A percentile compares a stretch with the other conserved stretches of the same genome.
Evolutionary conservation across 2,888 invertebrate genomes (phyloP).

Genomic region (Cosmorhoe ocellata): DNA sequence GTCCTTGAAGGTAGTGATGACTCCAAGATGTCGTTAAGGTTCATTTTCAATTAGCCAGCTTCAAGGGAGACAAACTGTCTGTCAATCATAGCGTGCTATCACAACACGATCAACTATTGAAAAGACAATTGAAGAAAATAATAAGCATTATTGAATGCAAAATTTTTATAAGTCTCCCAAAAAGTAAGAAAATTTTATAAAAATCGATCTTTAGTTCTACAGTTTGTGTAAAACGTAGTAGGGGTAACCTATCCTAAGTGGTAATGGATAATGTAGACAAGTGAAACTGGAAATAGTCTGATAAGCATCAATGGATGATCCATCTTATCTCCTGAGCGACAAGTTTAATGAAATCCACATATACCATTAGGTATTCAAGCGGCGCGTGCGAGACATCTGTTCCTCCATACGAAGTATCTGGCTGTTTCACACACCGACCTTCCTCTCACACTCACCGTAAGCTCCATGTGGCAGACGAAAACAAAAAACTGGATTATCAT

Average conservation of each 20-base stretch:
- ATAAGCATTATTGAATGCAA: no score
- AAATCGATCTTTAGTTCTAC: no score
- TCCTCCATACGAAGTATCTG: slow-evolving; percentile 72
- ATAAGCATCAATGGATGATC: slow-evolving; percentile 35
- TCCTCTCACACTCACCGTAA: slow-evolving; percentile 45
- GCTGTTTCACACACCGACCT: slow-evolving; percentile 46
- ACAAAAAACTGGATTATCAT: slow-evolving; percentile 68
- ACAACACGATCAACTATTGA: not conserved
- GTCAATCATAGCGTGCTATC: not conserved
- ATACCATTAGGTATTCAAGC: slow-evolving; percentile 63
- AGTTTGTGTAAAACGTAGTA: no score
- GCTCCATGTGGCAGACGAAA: slow-evolving; percentile 40
- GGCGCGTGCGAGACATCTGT: slow-evolving; percentile 55
- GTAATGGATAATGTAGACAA: not conserved
- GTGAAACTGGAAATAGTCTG: slow-evolving; percentile 27
- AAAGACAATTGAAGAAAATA: not conserved
- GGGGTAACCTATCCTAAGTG: no score
- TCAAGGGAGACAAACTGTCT: slow-evolving; percentile 8
- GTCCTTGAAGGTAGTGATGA: not conserved
- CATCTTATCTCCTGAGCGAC: slow-evolving; percentile 61
- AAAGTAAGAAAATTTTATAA: no score
- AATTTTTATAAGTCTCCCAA: no score
- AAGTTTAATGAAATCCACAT: slow-evolving; percentile 74
- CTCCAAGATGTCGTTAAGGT: not conserved
- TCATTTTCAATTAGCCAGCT: not conserved